Evolutionary conservation across 1,140 invertebrate species (phyloP).

Genomic region (Drosophila kikkawai): DNA sequence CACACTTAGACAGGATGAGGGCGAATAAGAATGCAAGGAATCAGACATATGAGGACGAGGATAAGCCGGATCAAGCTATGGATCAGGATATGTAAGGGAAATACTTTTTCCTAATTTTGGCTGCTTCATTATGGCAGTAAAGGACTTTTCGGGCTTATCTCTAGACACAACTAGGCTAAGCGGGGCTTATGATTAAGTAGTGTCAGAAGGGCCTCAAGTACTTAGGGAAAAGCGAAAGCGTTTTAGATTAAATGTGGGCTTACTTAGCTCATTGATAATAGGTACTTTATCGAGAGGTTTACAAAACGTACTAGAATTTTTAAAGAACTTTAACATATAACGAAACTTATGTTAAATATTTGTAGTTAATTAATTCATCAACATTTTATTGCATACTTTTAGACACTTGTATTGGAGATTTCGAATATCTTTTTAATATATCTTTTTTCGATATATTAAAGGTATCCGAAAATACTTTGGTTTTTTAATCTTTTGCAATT

Average conservation of each 20-base stretch:
- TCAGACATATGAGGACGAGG: conserved; percentile 9
- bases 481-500: background rate
- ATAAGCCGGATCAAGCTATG: conserved; percentile 38
- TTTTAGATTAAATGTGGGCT: background rate
- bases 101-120: conserved; percentile 12
- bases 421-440: too few relatives aligned
- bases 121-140: conserved; percentile 8
- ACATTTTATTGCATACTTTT: background rate
- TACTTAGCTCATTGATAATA: background rate
- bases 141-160: background rate
- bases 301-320: background rate
- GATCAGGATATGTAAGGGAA: conserved; percentile 24
- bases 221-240: background rate
- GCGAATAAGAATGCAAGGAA: conserved; percentile 1
- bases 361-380: background rate
- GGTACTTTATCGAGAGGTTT: background rate
- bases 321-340: background rate
- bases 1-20: background rate
- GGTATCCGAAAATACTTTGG: too few relatives aligned
- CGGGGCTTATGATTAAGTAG: background rate
- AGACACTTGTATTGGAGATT: background rate
- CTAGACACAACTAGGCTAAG: conserved; percentile 9
- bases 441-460: too few relatives aligned
- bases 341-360: background rate
- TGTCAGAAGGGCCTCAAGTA: background rate